These are phyloP conservation scores for Xenentodon cancila DNA, from an alignment of 2,797 vertebrate genomes.

Conservation along the genomic window DNA sequence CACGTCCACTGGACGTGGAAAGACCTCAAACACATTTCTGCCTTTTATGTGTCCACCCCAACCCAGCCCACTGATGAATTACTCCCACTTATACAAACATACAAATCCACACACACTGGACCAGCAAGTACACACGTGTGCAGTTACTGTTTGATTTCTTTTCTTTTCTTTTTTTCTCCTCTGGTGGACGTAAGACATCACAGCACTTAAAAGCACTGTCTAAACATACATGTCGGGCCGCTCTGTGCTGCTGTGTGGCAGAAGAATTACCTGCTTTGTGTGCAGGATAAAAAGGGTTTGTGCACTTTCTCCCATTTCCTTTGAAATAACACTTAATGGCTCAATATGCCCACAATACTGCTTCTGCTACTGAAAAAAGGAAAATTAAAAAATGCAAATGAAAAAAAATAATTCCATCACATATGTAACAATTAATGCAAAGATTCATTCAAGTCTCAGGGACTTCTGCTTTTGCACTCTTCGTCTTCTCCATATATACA, in stretches of 20 bases:
- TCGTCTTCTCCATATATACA: conserved; percentile 52
- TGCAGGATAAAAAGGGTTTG: conserved; percentile 3
- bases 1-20: conserved; percentile 45
- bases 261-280: conserved; percentile 32
- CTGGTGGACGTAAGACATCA: conserved; percentile 39
- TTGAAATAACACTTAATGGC: conserved; percentile 25
- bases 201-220: conserved; percentile 70
- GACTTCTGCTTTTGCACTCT: conserved; percentile 39
- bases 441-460: conserved; percentile 51
- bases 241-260: conserved; percentile 20
- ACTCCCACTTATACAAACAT: conserved; percentile 58
- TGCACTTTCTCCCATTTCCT: conserved; percentile 21
- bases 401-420: too few species aligned
- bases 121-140: conserved; percentile 18
- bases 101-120: conserved; percentile 27
- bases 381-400: too few species aligned
- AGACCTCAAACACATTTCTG: conserved; percentile 65
- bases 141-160: conserved; percentile 15
- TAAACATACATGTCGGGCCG: conserved; percentile 62
- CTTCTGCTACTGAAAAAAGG: too few species aligned
- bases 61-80: conserved; percentile 45
- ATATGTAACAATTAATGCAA: conserved; percentile 15
- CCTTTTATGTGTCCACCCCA: conserved; percentile 58
- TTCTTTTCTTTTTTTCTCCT: conserved; percentile 4
- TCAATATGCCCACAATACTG: conserved; percentile 9